Percentiles rank a stretch among this genome's conserved stretches.
Conservation (phyloP, 2,113 vertebrate species). For the Cyrtonyx montezumae region DNA sequence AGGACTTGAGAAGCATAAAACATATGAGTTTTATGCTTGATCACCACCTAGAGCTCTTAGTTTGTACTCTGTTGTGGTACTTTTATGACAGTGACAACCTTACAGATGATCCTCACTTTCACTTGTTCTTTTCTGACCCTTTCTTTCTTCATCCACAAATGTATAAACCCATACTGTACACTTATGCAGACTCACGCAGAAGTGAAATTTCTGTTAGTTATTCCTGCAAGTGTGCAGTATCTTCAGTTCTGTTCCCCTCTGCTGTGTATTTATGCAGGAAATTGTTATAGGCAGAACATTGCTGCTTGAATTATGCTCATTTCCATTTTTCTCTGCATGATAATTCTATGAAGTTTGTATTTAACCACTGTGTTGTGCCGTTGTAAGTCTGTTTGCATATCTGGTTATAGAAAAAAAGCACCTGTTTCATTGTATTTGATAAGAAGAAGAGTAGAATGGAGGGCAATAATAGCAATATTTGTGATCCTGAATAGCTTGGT, state of each 20-base stretch:
- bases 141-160: neutral
- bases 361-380: neutral
- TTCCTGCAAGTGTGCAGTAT: accelerated
- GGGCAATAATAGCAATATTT: neutral
- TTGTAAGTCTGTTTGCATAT: neutral
- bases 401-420: neutral
- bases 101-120: neutral
- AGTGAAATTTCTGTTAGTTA: neutral
- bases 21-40: neutral
- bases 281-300: neutral
- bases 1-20: neutral
- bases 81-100: accelerated
- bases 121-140: neutral
- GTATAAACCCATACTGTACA: accelerated
- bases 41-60: neutral
- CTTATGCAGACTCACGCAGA: accelerated
- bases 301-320: neutral
- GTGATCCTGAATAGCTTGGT: neutral
- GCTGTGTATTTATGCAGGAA: neutral
- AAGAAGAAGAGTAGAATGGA: neutral
- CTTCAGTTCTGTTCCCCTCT: neutral
- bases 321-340: neutral
- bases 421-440: neutral
- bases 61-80: neutral
- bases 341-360: neutral